phyloP scores from a whole-genome alignment of 2,113 vertebrate genomes.

The Cyprinodon tularosa region DNA sequence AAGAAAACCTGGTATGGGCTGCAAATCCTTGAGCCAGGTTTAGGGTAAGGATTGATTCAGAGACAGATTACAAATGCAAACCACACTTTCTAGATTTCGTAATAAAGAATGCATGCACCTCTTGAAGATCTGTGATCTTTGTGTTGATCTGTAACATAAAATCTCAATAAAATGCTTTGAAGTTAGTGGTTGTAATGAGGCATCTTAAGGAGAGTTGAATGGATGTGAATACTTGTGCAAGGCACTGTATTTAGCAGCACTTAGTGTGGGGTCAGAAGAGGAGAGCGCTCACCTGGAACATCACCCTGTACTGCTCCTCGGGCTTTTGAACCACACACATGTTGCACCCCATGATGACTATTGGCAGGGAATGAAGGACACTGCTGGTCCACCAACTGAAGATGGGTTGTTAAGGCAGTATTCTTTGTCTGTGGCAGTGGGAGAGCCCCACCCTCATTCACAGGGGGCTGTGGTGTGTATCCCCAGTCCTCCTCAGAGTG shows the following conservation, averaged over 20 bases:
- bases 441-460: constrained; percentile 68
- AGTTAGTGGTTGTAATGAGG: background rate
- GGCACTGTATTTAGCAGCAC: background rate
- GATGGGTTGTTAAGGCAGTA: constrained; percentile 41
- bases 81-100: too few relatives aligned
- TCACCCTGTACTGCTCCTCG: constrained; percentile 91
- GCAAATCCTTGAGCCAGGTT: too few relatives aligned
- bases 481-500: constrained; percentile 37
- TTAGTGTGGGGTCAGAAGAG: constrained; percentile 30
- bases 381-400: constrained; percentile 31
- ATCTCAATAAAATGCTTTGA: background rate
- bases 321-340: constrained; percentile 93
- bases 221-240: background rate
- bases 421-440: constrained; percentile 66
- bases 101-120: too few relatives aligned
- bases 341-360: constrained; percentile 88
- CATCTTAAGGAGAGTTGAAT: background rate
- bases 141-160: background rate
- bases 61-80: background rate
- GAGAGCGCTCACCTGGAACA: constrained; percentile 87
- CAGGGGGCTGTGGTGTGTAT: constrained; percentile 29
- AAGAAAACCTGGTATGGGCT: too few relatives aligned
- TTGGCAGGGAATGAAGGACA: constrained; percentile 14
- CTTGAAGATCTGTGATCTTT: background rate
- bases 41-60: too few relatives aligned